Percentiles rank a stretch among this genome's conserved stretches.
These are phyloP conservation scores for Cyclargus thomasi DNA, from an alignment of 1,140 invertebrate species.

Conservation along the genomic window DNA sequence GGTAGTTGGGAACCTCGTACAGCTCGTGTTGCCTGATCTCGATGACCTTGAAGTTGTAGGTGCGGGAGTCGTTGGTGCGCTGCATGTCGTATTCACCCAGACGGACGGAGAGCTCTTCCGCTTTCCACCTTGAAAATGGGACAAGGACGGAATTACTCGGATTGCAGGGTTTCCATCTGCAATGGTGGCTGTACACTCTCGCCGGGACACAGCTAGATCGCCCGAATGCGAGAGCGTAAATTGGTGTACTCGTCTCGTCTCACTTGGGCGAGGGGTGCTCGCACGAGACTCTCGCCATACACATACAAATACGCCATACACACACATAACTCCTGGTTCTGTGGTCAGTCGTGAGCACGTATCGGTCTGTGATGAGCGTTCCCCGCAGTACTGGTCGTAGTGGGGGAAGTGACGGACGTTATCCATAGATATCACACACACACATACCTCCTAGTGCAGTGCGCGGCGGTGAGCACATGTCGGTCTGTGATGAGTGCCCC, in stretches of 20 bases:
- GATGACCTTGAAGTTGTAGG: slow-evolving; percentile 79
- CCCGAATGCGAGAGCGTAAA: too few relatives aligned
- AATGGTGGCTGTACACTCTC: too few relatives aligned
- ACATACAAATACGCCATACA: too few relatives aligned
- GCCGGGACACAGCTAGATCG: too few relatives aligned
- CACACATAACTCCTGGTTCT: slow-evolving; percentile 74
- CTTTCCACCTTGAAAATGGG: slow-evolving; percentile 71
- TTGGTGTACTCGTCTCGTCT: too few relatives aligned
- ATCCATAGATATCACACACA: too few relatives aligned
- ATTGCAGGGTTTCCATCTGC: too few relatives aligned
- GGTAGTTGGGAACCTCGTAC: slow-evolving; percentile 79
- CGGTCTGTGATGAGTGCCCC: slow-evolving; percentile 86
- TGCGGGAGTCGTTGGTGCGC: slow-evolving; percentile 77
- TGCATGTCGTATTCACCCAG: slow-evolving; percentile 88
- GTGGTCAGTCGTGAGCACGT: slow-evolving; percentile 89
- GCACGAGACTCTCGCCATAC: too few relatives aligned
- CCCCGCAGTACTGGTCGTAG: slow-evolving; percentile 84
- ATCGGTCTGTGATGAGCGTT: slow-evolving; percentile 84
- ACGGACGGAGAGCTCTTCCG: slow-evolving; percentile 80
- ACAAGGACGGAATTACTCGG: too few relatives aligned
- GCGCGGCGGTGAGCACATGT: slow-evolving; percentile 88
- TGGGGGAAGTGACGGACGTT: slow-evolving; percentile 79
- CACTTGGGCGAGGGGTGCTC: too few relatives aligned
- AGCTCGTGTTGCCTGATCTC: slow-evolving; percentile 80
- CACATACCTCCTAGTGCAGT: slow-evolving; percentile 77